Conservation (phyloP, 2,888 invertebrate species). For the Boloria euphrosyne region DNA sequence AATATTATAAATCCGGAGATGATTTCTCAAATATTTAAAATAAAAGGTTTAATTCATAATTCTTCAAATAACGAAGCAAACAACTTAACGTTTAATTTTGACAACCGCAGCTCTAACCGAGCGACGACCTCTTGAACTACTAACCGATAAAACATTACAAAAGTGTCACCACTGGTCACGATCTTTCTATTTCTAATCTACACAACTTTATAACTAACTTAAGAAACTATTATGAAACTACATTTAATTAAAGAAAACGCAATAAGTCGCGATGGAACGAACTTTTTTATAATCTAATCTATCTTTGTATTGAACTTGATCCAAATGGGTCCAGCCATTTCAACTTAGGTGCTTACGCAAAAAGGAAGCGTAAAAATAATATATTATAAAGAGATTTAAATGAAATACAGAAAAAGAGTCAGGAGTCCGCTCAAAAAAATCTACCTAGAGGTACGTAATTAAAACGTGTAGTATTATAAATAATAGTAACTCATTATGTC, state of each 20-base stretch:
- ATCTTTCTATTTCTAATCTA: slow-evolving; percentile 50
- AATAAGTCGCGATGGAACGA: not conserved
- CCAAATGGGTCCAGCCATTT: too few species aligned
- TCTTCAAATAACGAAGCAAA: not conserved
- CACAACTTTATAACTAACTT: slow-evolving; percentile 19
- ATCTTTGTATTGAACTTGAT: too few species aligned
- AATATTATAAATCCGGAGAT: too few species aligned
- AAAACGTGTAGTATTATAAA: not conserved
- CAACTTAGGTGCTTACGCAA: not conserved
- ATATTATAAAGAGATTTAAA: not conserved
- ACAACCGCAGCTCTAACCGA: slow-evolving; percentile 22
- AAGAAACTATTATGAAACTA: not conserved
- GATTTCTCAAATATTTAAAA: too few species aligned
- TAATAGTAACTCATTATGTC: slow-evolving; percentile 9
- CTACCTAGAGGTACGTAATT: too few species aligned
- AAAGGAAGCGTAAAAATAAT: not conserved
- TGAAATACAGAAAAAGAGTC: too few species aligned
- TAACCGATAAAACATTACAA: slow-evolving; percentile 55
- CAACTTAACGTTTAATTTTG: slow-evolving; percentile 23
- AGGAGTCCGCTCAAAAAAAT: too few species aligned
- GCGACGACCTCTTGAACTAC: slow-evolving; percentile 44
- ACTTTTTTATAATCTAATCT: too few species aligned
- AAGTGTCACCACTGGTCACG: slow-evolving; percentile 62
- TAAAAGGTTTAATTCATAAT: not conserved
- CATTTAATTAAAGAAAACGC: slow-evolving; percentile 4